phyloP scores from a whole-genome alignment of 2,797 vertebrate genomes.

The Sebastolobus altivelis region DNA sequence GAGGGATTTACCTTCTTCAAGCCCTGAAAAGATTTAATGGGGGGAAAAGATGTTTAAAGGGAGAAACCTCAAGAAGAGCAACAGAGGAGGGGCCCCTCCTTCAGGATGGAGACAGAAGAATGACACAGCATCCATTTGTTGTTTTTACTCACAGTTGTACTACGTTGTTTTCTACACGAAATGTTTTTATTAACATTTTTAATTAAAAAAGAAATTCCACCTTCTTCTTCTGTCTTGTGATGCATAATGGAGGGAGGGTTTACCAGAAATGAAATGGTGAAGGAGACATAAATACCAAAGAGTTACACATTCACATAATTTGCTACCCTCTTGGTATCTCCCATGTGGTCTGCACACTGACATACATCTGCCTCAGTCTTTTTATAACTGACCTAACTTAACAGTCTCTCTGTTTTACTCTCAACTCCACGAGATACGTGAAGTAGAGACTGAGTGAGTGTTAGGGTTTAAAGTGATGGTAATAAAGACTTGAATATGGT shows the following conservation, averaged over 20 bases:
- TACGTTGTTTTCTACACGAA: not conserved
- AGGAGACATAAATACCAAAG: not conserved
- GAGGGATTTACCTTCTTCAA: not conserved
- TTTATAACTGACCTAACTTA: constrained; percentile 34
- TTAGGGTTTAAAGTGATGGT: not conserved
- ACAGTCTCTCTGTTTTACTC: not conserved
- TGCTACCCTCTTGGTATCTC: not conserved
- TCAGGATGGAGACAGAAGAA: not conserved
- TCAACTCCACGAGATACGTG: not conserved
- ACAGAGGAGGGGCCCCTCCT: not conserved
- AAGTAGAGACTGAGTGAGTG: not conserved
- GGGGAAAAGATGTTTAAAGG: not conserved
- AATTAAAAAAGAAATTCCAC: not conserved
- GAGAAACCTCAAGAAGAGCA: not conserved
- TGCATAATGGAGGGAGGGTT: too few relatives aligned
- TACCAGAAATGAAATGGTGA: not conserved
- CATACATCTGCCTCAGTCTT: constrained; percentile 23
- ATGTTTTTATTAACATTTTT: constrained; percentile 19
- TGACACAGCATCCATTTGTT: not conserved
- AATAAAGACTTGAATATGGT: not conserved
- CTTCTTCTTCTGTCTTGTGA: not conserved
- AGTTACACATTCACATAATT: not conserved
- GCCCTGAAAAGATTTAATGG: not conserved
- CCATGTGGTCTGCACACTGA: constrained; percentile 17
- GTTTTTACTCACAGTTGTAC: not conserved